Evolutionary conservation across 2,797 vertebrate species (phyloP).

Genomic region (Eurystomus glaucurus): DNA sequence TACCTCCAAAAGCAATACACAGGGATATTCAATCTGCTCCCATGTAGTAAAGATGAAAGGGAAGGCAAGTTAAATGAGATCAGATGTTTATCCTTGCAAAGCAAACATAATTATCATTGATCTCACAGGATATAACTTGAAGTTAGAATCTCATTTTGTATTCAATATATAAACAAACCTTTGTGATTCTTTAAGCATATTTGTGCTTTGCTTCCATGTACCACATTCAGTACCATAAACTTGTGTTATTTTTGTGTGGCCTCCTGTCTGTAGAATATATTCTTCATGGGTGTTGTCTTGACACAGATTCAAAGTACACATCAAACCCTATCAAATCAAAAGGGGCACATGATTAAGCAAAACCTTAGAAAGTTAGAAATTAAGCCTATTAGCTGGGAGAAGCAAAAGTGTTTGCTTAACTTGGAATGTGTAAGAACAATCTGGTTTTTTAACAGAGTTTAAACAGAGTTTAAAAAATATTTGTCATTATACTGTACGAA

Average conservation of each 20-base stretch:
- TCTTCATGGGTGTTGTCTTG: background rate
- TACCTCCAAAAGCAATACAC: background rate
- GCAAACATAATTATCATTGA: constrained; percentile 12
- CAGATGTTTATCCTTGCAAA: background rate
- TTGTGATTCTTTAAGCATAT: background rate
- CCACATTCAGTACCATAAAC: background rate
- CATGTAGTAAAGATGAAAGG: background rate
- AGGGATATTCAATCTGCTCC: background rate
- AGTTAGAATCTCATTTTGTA: background rate
- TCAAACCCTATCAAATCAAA: background rate
- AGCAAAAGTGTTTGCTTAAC: background rate
- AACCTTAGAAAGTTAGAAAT: background rate
- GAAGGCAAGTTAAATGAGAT: background rate
- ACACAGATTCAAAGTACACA: background rate
- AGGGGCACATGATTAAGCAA: background rate
- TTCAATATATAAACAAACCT: background rate
- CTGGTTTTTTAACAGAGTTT: background rate
- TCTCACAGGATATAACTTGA: background rate
- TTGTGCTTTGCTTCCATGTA: background rate
- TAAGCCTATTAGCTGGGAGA: background rate
- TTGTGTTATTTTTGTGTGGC: accelerated
- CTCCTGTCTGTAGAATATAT: background rate
- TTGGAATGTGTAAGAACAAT: background rate
- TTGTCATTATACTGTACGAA: background rate
- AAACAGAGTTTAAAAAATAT: background rate